phyloP scores from a whole-genome alignment of 1,140 invertebrate genomes.

The Megalonaias nervosa region DNA sequence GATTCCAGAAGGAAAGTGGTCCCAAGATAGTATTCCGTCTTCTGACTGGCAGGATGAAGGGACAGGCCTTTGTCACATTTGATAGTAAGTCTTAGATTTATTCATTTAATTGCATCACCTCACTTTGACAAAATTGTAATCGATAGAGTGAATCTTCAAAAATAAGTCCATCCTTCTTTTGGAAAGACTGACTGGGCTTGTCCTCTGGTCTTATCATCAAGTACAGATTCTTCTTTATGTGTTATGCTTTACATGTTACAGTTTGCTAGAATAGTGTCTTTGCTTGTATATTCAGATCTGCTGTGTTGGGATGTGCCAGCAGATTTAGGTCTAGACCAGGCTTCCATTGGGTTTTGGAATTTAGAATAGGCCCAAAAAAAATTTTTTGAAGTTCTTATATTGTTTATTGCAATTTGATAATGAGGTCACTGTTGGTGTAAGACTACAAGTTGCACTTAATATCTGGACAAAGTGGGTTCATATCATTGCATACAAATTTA shows the following conservation, averaged over 20 bases:
- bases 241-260: neutral
- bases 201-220: neutral
- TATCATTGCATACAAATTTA: too few species aligned
- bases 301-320: neutral
- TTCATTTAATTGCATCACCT: neutral
- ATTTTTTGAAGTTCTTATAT: too few species aligned
- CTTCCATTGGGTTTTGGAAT: neutral
- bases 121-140: neutral
- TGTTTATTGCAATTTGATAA: too few species aligned
- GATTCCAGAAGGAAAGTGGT: constrained; percentile 60
- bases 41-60: constrained; percentile 75
- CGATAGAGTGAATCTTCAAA: neutral
- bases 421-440: too few species aligned
- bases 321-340: neutral
- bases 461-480: too few species aligned
- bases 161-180: neutral
- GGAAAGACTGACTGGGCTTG: neutral
- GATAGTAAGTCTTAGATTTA: constrained; percentile 63
- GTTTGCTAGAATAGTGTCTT: too few species aligned
- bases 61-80: constrained; percentile 76
- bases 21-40: constrained; percentile 66
- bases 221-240: neutral
- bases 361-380: neutral
- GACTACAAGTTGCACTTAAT: too few species aligned
- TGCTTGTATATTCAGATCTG: too few species aligned